A percentile compares a stretch with the other conserved stretches of the same genome.
Conservation (phyloP, 1,140 invertebrate species). For the Drosophila mayri region DNA sequence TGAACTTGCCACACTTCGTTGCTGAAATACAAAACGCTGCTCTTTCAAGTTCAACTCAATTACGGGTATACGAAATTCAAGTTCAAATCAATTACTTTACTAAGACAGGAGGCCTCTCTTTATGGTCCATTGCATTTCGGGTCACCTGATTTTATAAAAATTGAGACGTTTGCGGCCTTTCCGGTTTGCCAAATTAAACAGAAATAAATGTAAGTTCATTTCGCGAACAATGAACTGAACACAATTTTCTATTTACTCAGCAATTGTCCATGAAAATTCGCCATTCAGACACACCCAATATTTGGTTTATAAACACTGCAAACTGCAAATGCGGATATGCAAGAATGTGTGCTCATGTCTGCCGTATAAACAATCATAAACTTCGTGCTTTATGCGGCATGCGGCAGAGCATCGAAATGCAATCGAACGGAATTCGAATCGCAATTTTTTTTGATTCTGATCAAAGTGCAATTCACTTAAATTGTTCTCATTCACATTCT, state of each 20-base stretch:
- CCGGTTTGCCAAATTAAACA: constrained; percentile 47
- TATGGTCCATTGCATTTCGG: not conserved
- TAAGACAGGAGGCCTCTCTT: not conserved
- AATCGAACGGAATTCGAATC: constrained; percentile 38
- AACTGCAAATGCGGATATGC: constrained; percentile 21
- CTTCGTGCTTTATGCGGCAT: constrained; percentile 44
- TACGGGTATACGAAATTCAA: constrained; percentile 20
- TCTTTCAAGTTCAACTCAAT: constrained; percentile 13
- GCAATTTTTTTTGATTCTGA: constrained; percentile 22
- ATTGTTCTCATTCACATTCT: not conserved
- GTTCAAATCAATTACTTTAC: constrained; percentile 33
- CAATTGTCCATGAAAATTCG: constrained; percentile 50
- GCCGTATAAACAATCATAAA: constrained; percentile 58
- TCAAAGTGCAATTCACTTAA: constrained; percentile 29
- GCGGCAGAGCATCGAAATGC: constrained; percentile 40
- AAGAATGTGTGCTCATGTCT: constrained; percentile 24
- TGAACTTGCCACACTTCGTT: constrained; percentile 58
- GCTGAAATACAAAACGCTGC: constrained; percentile 9
- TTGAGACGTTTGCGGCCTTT: constrained; percentile 29
- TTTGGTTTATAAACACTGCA: constrained; percentile 14
- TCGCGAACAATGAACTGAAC: constrained; percentile 52
- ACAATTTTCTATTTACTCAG: constrained; percentile 59
- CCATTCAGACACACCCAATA: constrained; percentile 24
- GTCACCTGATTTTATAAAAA: constrained; percentile 16
- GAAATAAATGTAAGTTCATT: constrained; percentile 44